Evolutionary conservation across 1,140 invertebrate genomes (phyloP).

Genomic region (Magallana gigas): DNA sequence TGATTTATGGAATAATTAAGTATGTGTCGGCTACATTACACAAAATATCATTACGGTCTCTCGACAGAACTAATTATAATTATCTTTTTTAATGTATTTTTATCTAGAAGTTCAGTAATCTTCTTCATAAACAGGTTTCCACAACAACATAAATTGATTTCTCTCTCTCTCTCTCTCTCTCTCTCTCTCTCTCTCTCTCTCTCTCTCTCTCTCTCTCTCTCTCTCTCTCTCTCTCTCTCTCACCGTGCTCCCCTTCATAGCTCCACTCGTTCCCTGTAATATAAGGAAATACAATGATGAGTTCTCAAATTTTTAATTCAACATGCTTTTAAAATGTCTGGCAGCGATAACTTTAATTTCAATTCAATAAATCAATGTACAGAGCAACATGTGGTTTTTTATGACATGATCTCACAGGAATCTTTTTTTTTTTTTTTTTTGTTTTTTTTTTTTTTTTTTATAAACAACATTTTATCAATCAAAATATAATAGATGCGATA

Average conservation of each 20-base stretch:
- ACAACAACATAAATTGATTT: not conserved
- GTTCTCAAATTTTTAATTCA: no score
- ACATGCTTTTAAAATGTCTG: no score
- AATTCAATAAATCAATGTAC: not conserved
- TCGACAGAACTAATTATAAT: not conserved
- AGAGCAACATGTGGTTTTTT: not conserved
- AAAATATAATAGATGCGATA: no score
- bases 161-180: not conserved
- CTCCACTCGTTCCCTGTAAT: conserved; percentile 32
- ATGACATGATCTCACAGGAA: not conserved
- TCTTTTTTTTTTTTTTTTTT: no score
- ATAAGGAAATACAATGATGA: not conserved
- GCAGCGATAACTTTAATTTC: no score
- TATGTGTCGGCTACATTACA: not conserved
- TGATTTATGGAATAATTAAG: no score
- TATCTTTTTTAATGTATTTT: not conserved
- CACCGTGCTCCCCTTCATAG: conserved; percentile 21
- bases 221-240: not conserved
- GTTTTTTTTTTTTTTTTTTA: no score
- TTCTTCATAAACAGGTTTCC: no score
- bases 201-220: not conserved
- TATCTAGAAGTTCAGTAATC: not conserved
- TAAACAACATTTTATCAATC: no score
- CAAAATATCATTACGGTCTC: not conserved
- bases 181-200: not conserved